Evolutionary conservation across 1,140 invertebrate species (phyloP), one percentile per base, ranked within the genome.

Genomic region (Myzus persicae): DNA sequence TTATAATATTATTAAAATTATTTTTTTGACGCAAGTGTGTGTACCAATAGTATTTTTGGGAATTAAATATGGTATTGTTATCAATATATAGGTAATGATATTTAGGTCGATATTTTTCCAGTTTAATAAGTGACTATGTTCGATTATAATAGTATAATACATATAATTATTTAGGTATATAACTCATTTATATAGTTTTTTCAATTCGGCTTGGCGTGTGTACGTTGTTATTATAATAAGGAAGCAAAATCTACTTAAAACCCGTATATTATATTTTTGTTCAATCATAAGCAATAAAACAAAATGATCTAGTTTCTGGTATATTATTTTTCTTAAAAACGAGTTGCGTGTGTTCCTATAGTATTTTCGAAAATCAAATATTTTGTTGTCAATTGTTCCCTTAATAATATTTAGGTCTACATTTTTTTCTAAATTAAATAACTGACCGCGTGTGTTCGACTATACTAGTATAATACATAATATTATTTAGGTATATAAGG

Each of bases 231-330:
- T n/a, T n/a, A n/a, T n/a, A n/a, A 89, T 89, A 54, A 89, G 48
- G 88, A 89, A 89, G 88, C 48, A 14, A 88, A 46, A 88, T 88
- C 48, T 51, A 54, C 48, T 89, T 89, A 89, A 46, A 36, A 46
- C 31, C 85, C 22, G 42, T 88, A 36, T 46, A 46, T 88, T 85
- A 85, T 85, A n/a, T 76, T 76, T 36, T 24, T 38, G 46, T 54
- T 2, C 46, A 40, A 54, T 76, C 36, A 76, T 89, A 54, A 51
- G 44, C 26, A 87, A 36, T 87, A 87, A 46, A 54, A 38, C 36
- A 24, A 40, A 89, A 89, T 48, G 36, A 1, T 54, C 88, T 22
- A 89, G 85, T 38, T n/a, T n/a, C 14, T 88, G 22, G n/a, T 36
- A 36, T 54, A 89, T 89, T 22, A 89, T 89, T 89, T n/a, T 54